These are phyloP conservation scores for Nipponia nippon DNA, from an alignment of 2,113 vertebrate species.

Conservation along the genomic window DNA sequence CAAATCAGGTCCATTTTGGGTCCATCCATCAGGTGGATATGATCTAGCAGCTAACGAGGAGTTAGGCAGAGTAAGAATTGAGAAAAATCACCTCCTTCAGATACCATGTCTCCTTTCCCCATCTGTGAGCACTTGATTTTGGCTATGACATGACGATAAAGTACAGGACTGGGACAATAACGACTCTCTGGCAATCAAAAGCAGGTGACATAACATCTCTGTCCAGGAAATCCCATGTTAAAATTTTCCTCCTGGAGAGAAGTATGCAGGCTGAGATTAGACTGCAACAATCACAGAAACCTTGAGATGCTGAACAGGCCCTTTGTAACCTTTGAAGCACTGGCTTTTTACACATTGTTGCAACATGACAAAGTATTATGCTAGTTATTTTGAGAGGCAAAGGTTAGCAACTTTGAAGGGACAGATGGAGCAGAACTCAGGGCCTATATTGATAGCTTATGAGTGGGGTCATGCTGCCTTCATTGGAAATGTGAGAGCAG, in stretches of 20 bases:
- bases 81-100: neutral
- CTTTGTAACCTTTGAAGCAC: neutral
- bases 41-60: neutral
- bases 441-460: neutral
- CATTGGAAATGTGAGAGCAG: neutral
- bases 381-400: neutral
- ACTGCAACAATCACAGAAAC: neutral
- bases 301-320: neutral
- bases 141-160: neutral
- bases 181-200: neutral
- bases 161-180: neutral
- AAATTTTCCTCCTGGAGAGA: neutral
- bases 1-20: neutral
- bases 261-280: neutral
- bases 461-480: neutral
- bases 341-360: neutral
- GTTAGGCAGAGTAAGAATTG: neutral
- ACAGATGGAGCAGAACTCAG: neutral
- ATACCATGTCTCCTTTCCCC: neutral
- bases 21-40: neutral
- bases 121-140: neutral
- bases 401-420: neutral
- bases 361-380: neutral
- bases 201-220: neutral
- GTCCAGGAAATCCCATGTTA: neutral